Evolutionary conservation across 2,888 invertebrate genomes (phyloP), one percentile per base, ranked within the genome.

Genomic region (Diaprepes abbreviatus): DNA sequence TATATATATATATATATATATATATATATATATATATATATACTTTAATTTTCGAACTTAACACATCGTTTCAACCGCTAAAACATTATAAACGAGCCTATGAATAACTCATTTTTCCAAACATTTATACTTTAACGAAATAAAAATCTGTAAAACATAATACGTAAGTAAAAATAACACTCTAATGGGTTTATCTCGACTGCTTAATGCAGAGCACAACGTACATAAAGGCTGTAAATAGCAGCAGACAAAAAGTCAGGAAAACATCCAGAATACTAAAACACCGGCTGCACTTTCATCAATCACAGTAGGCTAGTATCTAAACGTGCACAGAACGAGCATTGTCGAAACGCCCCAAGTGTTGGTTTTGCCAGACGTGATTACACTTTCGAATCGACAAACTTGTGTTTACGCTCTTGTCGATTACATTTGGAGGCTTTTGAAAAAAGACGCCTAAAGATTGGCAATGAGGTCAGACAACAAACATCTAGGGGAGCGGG

Each of bases 321-420:
- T 43, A 35, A 36, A 40, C 48, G 65, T 33, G 45, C 57, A 55
- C 45, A 57, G 57, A 21, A 24, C 19, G 28, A 57, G 33, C 57
- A 28, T 57, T 65, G 65, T 65, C 57, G 31, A 48, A 65, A 65
- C 45, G 55, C 45, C 17, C 33, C 43, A 45, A 57, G 40, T 57
- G 65, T 65, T 65, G 65, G 65, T 65, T 65, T 65, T 65, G 43
- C 33, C 35, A 55, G 55, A 65, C 65, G 65, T 65, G 65, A 45
- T 40, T 55, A 19, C 45, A 40, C 55, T 65, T 36, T 36, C 40
- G 55, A 55, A 36, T 63, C 24, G 38, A 38, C 16, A 52, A 35
- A 24, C 38, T 36, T 52, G 48, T 28, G 48, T 50, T 50, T 50
- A 16, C 28, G 14, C 48, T 28, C 28, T 50, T 28, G 28, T 50